Base-by-base conservation (phyloP, 64 coral and sea anemone genomes). In the Dendrophyllia cribrosa region DNA sequence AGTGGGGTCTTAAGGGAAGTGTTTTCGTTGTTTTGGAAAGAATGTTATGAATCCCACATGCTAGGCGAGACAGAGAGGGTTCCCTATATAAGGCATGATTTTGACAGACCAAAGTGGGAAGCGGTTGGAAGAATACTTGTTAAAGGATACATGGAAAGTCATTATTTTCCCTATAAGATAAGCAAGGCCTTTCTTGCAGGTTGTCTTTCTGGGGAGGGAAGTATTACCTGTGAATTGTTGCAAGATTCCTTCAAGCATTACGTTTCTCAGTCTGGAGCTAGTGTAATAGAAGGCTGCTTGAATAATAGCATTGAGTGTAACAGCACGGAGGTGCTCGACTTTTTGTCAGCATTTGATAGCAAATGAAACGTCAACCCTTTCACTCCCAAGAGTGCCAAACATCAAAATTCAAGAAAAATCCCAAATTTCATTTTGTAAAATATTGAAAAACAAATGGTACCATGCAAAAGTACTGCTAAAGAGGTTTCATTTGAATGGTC, bases 281-380 rank as follows among this genome's bases (percentile, higher is more conserved):
- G 45, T 43, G 3, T 65, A 4, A 83, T 64, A 64, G 79, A 83
- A 16, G 63, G 79, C 58, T 83, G 79, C 46, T 83, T 83, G 63
- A 22, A 23, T 46, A 17, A 81, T 34, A 62, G 51, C 45, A 62
- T 59, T 81, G n/a, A 26, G 6, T 25, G 25, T 63, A 17, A 83
- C 63, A 67, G 19, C 25, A 19, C 17, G 4, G 79, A 83, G 44
- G 15, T 81, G 15, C 56, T 66, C 43, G 21, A 83, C 58, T 83
- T 83, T 66, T 63, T 63, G 79, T 60, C 23, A 83, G 43, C 56
- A 43, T 83, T 83, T 83, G 24, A 65, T 12, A 62, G 79, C 47
- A 83, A 66, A 34, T 10, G 62, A 26, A 66, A n/a, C n/a, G 13
- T 55, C 52, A 55, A 55, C 52, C 52, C 52, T 55, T 55, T 55